phyloP scores from a whole-genome alignment of 1,140 invertebrate species.

The Leucophenga varia region DNA sequence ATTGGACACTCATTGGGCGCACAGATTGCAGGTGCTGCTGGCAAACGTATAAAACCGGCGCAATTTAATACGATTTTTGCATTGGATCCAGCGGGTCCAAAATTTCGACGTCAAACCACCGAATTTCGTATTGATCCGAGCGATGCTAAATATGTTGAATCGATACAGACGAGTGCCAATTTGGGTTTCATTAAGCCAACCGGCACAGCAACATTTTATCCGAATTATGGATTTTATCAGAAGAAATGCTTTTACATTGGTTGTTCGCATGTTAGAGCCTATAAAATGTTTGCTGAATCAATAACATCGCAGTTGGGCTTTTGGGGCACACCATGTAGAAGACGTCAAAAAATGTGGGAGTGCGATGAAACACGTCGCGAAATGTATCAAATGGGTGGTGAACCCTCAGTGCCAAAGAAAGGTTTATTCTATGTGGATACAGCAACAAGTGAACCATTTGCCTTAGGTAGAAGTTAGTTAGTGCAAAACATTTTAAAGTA shows the following conservation, averaged over 20 bases:
- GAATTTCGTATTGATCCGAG: conserved; percentile 62
- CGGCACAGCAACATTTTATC: conserved; percentile 72
- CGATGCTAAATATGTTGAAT: conserved; percentile 72
- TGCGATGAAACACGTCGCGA: conserved; percentile 45
- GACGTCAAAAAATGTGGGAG: conserved; percentile 30
- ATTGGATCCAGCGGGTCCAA: conserved; percentile 71
- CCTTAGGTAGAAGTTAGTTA: conserved; percentile 27
- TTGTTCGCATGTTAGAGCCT: conserved; percentile 62
- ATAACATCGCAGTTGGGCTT: conserved; percentile 50
- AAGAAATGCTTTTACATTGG: conserved; percentile 55
- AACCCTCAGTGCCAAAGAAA: conserved; percentile 41
- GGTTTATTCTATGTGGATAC: conserved; percentile 61
- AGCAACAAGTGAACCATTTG: conserved; percentile 56
- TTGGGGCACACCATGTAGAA: conserved; percentile 41
- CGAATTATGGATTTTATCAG: conserved; percentile 64
- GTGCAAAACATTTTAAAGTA: too few species aligned
- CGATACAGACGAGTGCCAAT: conserved; percentile 70
- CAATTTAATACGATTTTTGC: conserved; percentile 66
- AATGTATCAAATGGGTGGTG: conserved; percentile 59
- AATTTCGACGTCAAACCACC: conserved; percentile 61
- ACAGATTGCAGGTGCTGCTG: conserved; percentile 76
- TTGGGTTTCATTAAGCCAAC: conserved; percentile 59
- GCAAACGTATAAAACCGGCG: conserved; percentile 60
- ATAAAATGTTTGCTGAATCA: conserved; percentile 61
- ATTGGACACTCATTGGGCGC: conserved; percentile 84